Evolutionary conservation across 1,140 invertebrate species (phyloP), one percentile per base, ranked within the genome.

Genomic region (Drosophila busckii): DNA sequence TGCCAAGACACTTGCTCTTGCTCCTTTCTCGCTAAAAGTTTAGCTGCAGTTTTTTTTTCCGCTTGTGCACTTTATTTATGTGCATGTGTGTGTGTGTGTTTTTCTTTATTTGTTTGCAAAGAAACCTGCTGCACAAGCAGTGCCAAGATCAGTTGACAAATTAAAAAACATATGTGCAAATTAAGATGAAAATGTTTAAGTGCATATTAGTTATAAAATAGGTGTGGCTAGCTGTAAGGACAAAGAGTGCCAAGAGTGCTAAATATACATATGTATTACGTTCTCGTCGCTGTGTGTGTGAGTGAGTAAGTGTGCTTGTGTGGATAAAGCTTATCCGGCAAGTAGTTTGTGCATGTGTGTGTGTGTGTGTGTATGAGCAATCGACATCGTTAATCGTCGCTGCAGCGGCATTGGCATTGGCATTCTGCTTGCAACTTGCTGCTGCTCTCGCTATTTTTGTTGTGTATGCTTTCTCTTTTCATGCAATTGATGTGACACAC

Each of bases 381-480:
- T 37, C 17, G 34, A 37, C 12, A 37, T 15, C 44, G 22, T 38
- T 34, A 46, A 56, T 56, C 26, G 53, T 31, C 25, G 40, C n/a
- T n/a, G n/a, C n/a, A 49, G 49, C 48, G 50, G 40, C 41, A 53
- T 52, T n/a, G n/a, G n/a, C n/a, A n/a, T 59, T 59, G 46, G 38
- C 38, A 60, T 60, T 54, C 56, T 34, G 29, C 19, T 25, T 23
- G 16, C 49, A 53, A 38, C n/a, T 50, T 49, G 54, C 46, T 37
- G 49, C 23, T 45, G 50, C 40, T 55, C 19, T 42, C 26, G 26
- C 20, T 41, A 17, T 49, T 34, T 48, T 25, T 54, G 38, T 42
- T 40, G 13, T 32, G 20, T 52, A 28, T 56, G 53, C 53, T 62
- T 56, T 62, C 59, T 62, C 53, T 62, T 62, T 62, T 56, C 13